Evolutionary conservation across 2,888 invertebrate species (phyloP), one percentile per base, ranked within the genome.

Genomic region (Emmelina monodactyla): DNA sequence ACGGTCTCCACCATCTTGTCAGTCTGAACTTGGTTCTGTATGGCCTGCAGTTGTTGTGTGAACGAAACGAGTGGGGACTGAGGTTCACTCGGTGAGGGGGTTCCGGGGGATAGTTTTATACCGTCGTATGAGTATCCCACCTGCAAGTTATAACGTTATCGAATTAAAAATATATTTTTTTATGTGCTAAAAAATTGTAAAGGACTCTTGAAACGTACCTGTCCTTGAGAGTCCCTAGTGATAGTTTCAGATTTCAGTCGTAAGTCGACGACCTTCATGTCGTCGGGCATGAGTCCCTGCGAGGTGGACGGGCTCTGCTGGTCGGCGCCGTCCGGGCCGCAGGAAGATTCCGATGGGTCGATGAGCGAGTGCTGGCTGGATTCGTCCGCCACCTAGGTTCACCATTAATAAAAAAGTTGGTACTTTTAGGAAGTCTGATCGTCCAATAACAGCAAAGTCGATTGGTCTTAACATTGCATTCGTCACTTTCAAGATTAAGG

Each of bases 231-330:
- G 50, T 58, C 78, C 44, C 57, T 50, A 35, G 51, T 43, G 42
- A 62, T 78, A 37, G 73, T 67, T 57, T 86, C 83, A 29, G 86
- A 79, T 54, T 91, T 89, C 73, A 87, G 87, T 14, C 87, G 70
- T 30, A 88, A 76, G 66, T 88, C 88, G 38, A 88, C 86, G n/a
- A 84, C 86, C 43, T 70, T 73, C 31, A 82, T 62, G n/a, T 81
- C 75, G 31, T 73, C 73, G 11, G 56, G 39, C 34, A 63, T 50
- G 35, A 51, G 42, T 36, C 37, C 28, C 37, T 47, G 47, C n/a
- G 37, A 43, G 41, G 44, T 52, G 40, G 51, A 54, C 47, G 44
- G 50, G 25, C 43, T 42, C 35, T 12, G 29, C 12, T 13, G 9
- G 29, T 60, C 53, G 28, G 58, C 49, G 2, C 58, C 63, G 31